Percentiles rank a stretch among this genome's conserved stretches.
phyloP scores from a whole-genome alignment of 1,140 invertebrate genomes.

The Drosophila ercepeae region DNA sequence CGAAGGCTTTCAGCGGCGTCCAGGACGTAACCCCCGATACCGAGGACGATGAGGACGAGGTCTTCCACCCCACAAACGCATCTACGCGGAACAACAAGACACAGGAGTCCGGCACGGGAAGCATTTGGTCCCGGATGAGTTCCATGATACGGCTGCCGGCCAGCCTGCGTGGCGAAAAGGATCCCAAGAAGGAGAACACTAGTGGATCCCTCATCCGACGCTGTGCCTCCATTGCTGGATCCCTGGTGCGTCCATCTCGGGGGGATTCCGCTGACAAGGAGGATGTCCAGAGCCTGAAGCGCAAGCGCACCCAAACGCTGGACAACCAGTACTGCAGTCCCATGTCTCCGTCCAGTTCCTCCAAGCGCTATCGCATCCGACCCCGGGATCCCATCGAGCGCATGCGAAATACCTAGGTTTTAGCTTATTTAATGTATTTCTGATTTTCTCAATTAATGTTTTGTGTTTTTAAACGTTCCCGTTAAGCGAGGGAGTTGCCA shows the following conservation, averaged over 20 bases:
- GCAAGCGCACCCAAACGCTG: slow-evolving; percentile 73
- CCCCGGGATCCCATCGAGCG: slow-evolving; percentile 71
- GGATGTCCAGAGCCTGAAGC: slow-evolving; percentile 59
- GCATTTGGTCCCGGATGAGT: slow-evolving; percentile 71
- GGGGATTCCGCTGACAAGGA: slow-evolving; percentile 17
- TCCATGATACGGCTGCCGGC: slow-evolving; percentile 71
- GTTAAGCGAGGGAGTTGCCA: neutral
- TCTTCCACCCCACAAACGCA: slow-evolving; percentile 55
- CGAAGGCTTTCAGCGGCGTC: slow-evolving; percentile 46
- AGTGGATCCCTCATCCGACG: slow-evolving; percentile 64
- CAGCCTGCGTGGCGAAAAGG: slow-evolving; percentile 11
- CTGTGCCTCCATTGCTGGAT: slow-evolving; percentile 77
- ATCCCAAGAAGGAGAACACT: slow-evolving; percentile 38
- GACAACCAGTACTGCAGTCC: slow-evolving; percentile 53
- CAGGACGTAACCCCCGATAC: slow-evolving; percentile 29
- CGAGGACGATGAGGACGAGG: slow-evolving; percentile 59
- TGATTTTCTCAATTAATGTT: neutral
- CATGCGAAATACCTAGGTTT: slow-evolving; percentile 48
- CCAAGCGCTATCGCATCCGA: slow-evolving; percentile 77
- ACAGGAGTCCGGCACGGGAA: slow-evolving; percentile 33
- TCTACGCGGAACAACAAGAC: slow-evolving; percentile 63
- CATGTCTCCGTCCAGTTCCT: slow-evolving; percentile 54
- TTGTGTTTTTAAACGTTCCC: neutral
- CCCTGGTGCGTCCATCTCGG: slow-evolving; percentile 59
- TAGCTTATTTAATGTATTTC: neutral